Conservation (phyloP, 2,888 invertebrate species). For the Plagodis pulveraria region DNA sequence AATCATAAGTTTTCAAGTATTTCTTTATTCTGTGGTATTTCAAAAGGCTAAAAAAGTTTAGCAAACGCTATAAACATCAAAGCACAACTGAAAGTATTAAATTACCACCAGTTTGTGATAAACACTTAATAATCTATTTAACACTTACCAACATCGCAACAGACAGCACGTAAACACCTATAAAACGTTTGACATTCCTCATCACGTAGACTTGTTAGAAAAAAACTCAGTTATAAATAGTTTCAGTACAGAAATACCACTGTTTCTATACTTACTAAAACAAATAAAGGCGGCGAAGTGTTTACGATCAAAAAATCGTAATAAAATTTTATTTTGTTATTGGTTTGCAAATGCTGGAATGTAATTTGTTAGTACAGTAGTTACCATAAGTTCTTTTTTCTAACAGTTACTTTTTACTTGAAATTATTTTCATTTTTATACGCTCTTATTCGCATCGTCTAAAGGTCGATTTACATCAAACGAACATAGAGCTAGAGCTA, state of each 20-base stretch:
- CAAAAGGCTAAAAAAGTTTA: no score
- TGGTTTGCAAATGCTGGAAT: slow-evolving; percentile 9
- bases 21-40: no score
- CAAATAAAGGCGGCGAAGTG: slow-evolving; percentile 28
- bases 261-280: slow-evolving; percentile 45
- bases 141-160: slow-evolving; percentile 54
- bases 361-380: neutral
- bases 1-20: no score
- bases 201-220: slow-evolving; percentile 39
- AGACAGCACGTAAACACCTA: slow-evolving; percentile 44
- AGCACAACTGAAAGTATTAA: no score
- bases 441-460: no score
- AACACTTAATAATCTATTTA: slow-evolving; percentile 5
- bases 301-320: slow-evolving; percentile 55
- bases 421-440: no score
- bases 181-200: slow-evolving; percentile 44
- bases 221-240: slow-evolving; percentile 43
- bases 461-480: no score
- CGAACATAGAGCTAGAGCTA: no score
- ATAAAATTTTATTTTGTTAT: slow-evolving; percentile 59
- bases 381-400: no score
- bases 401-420: neutral
- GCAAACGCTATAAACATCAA: no score
- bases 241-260: slow-evolving; percentile 45
- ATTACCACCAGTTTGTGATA: neutral